Evolutionary conservation across 2,113 vertebrate genomes (phyloP).

Genomic region (Podocnemis expansa): DNA sequence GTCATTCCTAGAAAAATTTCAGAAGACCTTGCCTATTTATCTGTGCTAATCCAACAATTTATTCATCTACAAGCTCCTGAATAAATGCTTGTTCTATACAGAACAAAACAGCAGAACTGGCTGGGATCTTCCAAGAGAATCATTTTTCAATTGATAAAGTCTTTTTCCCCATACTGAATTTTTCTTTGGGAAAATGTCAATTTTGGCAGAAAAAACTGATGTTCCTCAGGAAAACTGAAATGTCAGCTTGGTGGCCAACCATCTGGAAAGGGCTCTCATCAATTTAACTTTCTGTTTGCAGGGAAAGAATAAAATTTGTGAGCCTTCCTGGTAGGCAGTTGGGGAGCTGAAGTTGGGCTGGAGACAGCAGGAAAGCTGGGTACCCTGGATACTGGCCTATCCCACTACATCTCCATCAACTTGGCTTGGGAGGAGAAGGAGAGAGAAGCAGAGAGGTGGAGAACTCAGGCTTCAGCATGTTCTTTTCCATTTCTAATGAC

Average conservation of each 20-base stretch:
- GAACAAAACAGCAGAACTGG: constrained; percentile 41
- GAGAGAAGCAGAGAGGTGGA: neutral
- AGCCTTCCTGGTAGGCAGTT: neutral
- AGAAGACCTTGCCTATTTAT: neutral
- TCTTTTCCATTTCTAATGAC: neutral
- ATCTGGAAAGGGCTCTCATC: neutral
- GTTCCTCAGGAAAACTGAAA: neutral
- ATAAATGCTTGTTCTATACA: constrained; percentile 18
- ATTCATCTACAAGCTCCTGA: constrained; percentile 5
- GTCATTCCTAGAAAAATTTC: neutral
- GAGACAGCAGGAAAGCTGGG: neutral
- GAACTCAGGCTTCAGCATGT: neutral
- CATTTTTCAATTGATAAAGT: neutral
- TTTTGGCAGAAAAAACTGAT: neutral
- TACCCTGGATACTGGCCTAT: neutral
- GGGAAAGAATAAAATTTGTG: neutral
- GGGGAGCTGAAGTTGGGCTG: neutral
- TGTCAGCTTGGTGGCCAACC: too few relatives aligned
- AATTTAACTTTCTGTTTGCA: neutral
- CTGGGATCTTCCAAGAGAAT: neutral
- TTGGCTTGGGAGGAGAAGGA: neutral
- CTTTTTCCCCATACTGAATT: too few relatives aligned
- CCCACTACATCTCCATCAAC: neutral
- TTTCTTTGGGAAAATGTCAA: too few relatives aligned
- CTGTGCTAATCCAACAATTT: constrained; percentile 10